Base-by-base conservation (phyloP, 1,140 invertebrate species). In the Trissolcus basalis region DNA sequence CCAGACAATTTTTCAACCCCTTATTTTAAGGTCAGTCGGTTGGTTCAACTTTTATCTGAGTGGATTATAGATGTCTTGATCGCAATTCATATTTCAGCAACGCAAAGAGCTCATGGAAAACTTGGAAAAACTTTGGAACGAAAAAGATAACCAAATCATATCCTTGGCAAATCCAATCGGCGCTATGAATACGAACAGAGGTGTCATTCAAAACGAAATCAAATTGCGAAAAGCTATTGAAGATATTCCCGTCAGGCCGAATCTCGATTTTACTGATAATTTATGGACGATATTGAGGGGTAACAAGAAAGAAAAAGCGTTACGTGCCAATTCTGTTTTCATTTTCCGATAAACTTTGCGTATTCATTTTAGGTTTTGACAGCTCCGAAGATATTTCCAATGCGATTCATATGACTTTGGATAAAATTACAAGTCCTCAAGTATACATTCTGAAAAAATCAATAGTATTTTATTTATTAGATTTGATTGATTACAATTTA, bases 251-350 rank as follows among this genome's bases (percentile, higher is more conserved):
- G 64, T 36, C 12, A 74, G 86, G 39, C 47, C 82, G 49, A 82
- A 85, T 77, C 16, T 77, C 48, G 83, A 87, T 65, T 83, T 87
- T 74, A 82, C 81, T 8, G 84, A 86, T 72, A n/a, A 79, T 32
- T 69, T 87, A 4, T 87, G 86, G 86, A 79, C 72, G 9, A 70
- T 86, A 19, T 56, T 86, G 12, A 83, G 78, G 51, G 63, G 83
- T 85, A 27, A 27, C 6, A 3, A 27, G 12, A 53, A 51, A 45
- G n/a, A n/a, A n/a, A n/a, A n/a, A n/a, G n/a, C n/a, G n/a, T n/a
- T n/a, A n/a, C n/a, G n/a, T n/a, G n/a, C n/a, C n/a, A n/a, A n/a
- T n/a, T n/a, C n/a, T n/a, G n/a, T n/a, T n/a, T n/a, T n/a, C n/a
- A 44, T 53, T 32, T 45, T 19, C 19, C 19, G 44, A 51, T 41